Evolutionary conservation across 2,797 vertebrate genomes (phyloP), one percentile per base, ranked within the genome.

Genomic region (Malacoctenus gilli): DNA sequence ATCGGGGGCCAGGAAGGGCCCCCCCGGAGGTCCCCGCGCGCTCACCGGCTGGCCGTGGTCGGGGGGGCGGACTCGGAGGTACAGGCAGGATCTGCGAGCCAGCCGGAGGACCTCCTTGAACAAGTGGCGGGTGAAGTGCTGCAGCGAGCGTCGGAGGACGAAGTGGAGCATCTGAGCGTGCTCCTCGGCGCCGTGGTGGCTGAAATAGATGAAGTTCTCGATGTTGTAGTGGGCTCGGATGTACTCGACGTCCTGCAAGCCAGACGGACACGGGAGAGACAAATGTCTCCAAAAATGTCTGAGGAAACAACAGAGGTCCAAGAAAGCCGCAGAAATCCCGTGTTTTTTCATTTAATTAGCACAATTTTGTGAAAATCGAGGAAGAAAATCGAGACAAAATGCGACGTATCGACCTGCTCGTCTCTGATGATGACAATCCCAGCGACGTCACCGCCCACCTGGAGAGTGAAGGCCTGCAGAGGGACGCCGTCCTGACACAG

Each of bases 161-260:
- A 95, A 94, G 79, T 97, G 95, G 58, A 85, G 83, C 1, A 98
- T 68, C 51, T 84, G 92, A 2, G 92, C 95, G 4, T 98, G 95
- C 42, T 99, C 95, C 42, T 96, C 90, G 1, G 55, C 73, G 75
- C 87, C 68, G 68, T 98, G 85, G 25, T 92, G 77, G 74, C 82
- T 91, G 80, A 94, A 96, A 69, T 94, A 85, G 84, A 98, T 90
- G 78, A 98, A 98, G 75, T 93, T 93, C 82, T 99, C 97, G 1
- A 96, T 88, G 81, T 94, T 92, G 88, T 94, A 99, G 83, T 91
- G 93, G 6, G 94, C 91, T 0, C 83, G 88, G 31, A 98, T 86
- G 72, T 92, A 98, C 48, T 96, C 93, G 1, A 92, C 55, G 42
- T 98, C 93, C 96, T 99, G 80, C 78, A 38, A 64, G 84, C 7